Evolutionary conservation across 2,113 vertebrate genomes (phyloP).

Genomic region (Bucco capensis): DNA sequence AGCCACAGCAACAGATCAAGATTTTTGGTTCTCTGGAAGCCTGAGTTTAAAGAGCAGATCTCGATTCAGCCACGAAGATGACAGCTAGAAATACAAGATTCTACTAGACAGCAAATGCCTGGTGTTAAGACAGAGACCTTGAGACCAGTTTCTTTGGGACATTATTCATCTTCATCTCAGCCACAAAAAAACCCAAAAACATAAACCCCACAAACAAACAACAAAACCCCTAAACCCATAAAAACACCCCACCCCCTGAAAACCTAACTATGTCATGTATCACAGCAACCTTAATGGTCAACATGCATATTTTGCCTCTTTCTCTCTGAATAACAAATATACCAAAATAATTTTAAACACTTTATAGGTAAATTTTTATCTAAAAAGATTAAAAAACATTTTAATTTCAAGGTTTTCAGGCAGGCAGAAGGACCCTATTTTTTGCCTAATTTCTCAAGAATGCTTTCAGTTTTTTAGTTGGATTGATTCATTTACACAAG

Average conservation of each 20-base stretch:
- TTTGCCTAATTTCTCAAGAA: not conserved
- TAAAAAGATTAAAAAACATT: not conserved
- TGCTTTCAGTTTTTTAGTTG: not conserved
- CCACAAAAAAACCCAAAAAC: not conserved
- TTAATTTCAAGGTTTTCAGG: not conserved
- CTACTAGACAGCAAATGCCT: not conserved
- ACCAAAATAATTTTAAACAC: not conserved
- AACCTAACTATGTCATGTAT: fast-evolving
- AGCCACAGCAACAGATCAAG: not conserved
- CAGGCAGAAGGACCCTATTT: not conserved
- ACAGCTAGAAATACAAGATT: not conserved
- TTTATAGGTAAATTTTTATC: not conserved
- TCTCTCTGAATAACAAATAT: not conserved
- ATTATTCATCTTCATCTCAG: not conserved
- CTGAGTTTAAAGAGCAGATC: not conserved
- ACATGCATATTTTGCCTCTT: not conserved
- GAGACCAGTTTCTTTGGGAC: not conserved
- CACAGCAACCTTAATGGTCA: not conserved
- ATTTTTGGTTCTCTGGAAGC: not conserved
- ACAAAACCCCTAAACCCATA: too few relatives aligned
- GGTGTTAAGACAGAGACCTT: not conserved
- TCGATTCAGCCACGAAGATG: not conserved
- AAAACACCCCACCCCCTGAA: fast-evolving
- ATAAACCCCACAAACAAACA: not conserved
- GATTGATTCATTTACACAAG: not conserved